These are phyloP conservation scores for Drosophila nigritarsus DNA, from an alignment of 2,888 invertebrate genomes.

Conservation along the genomic window DNA sequence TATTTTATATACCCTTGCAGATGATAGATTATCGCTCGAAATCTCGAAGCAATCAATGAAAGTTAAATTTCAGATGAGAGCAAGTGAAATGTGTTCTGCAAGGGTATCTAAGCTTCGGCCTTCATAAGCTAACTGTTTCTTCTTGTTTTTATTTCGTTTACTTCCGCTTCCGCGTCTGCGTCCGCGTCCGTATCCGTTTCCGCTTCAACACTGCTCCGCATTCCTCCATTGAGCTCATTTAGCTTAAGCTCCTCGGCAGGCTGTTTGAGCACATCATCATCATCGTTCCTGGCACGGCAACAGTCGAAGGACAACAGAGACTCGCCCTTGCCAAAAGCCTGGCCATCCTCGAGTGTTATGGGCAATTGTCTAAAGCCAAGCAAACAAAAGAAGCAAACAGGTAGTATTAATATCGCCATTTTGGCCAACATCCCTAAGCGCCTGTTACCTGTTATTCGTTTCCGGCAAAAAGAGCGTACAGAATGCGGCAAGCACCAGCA, in stretches of 20 bases:
- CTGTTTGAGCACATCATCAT: slow-evolving; percentile 41
- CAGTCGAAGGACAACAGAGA: slow-evolving; percentile 85
- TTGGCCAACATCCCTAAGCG: neutral
- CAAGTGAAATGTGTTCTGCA: neutral
- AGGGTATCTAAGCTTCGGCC: neutral
- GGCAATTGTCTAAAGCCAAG: slow-evolving; percentile 85
- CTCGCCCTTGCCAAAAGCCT: slow-evolving; percentile 86
- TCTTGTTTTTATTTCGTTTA: neutral
- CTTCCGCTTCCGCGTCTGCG: slow-evolving; percentile 1
- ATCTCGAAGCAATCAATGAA: neutral
- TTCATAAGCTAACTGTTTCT: neutral
- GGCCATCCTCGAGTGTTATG: slow-evolving; percentile 87
- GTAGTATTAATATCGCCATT: neutral
- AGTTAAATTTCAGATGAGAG: neutral
- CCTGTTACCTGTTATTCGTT: slow-evolving; percentile 85
- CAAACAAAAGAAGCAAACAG: neutral
- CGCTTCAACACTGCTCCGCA: slow-evolving; percentile 18
- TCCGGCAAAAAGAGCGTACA: slow-evolving; percentile 87
- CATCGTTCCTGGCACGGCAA: slow-evolving; percentile 52
- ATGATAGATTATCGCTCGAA: neutral
- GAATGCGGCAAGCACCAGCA: slow-evolving; percentile 85
- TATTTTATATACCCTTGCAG: neutral
- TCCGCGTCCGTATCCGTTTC: slow-evolving; percentile 40
- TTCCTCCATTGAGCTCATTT: slow-evolving; percentile 44
- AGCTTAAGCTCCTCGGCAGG: slow-evolving; percentile 56